Base-by-base conservation (phyloP, 1,140 invertebrate genomes). In the Aethina tumida region DNA sequence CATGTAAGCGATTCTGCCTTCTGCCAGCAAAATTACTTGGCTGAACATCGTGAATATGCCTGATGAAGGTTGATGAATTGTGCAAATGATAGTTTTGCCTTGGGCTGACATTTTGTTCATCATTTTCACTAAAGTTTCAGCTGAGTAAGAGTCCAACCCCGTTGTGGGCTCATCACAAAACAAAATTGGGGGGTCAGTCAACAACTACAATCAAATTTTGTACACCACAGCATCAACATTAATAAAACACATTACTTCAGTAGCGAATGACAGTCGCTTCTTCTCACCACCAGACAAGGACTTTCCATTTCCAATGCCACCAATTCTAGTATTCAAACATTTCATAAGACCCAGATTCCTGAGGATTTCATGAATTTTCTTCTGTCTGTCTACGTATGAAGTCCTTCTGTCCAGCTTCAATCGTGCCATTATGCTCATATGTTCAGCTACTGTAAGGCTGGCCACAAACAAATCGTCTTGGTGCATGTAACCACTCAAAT, bases 141-240 rank as follows among this genome's bases (percentile, higher is more conserved):
- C 93, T 54, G 92, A 94, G 52, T 79, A 92, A 0, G 92, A 88
- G 60, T 98, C 94, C 26, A 97, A 62, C 0, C 94, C 84, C 0
- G 84, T 95, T 0, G 94, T 98, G 3, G 94, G 92, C 56, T 98
- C 95, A 58, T 98, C 95, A 58, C 93, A 90, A 61, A 97, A 96
- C 40, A 97, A 63, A 17, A 98, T 68, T 2, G 85, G 78, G 0
- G 94, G 94, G 67, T 97, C 85, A 7, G 88, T 95, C 10, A 97
- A 56, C 12, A 97, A 66, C 83, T 91, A 45, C 4, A 62, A 56
- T 50, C 50, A 29, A 21, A 20, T 3, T 35, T 8, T 22, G 21
- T 35, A 19, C 15, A 16, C 10, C 36, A 15, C 22, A 35, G 20
- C 13, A 33, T 20, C 20, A 8, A 32, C 12, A 27, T 16, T 18